Percentiles rank a stretch among this genome's conserved stretches.
Evolutionary conservation across 2,113 vertebrate species (phyloP).

Genomic region (sheep (Ovis aries)): DNA sequence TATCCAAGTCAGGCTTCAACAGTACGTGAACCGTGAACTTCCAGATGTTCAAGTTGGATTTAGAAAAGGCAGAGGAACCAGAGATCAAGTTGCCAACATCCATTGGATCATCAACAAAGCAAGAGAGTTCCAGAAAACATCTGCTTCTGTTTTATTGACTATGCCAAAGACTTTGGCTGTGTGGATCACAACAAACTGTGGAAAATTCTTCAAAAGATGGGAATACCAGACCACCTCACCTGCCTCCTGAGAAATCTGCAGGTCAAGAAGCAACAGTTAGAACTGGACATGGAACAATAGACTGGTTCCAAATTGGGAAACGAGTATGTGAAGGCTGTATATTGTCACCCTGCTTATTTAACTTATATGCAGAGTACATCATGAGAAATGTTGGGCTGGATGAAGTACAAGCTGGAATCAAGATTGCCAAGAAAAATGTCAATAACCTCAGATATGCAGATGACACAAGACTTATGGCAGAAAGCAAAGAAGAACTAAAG

Average conservation of each 20-base stretch:
- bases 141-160: neutral
- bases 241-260: neutral
- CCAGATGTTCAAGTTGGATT: neutral
- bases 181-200: neutral
- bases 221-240: neutral
- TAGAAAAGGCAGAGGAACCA: neutral
- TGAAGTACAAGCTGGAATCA: neutral
- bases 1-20: neutral
- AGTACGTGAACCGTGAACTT: fast-evolving
- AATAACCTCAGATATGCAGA: neutral
- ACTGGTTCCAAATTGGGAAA: neutral
- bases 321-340: neutral
- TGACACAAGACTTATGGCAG: neutral
- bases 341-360: neutral
- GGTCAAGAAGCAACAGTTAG: neutral
- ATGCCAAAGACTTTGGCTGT: neutral
- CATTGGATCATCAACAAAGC: fast-evolving
- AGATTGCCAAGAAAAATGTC: neutral
- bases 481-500: neutral
- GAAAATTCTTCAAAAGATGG: neutral
- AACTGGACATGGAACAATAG: neutral
- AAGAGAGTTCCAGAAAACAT: neutral
- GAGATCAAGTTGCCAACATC: neutral
- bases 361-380: neutral
- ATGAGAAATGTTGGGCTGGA: neutral